phyloP scores from a whole-genome alignment of 2,113 vertebrate genomes.

The Butorides virescens region DNA sequence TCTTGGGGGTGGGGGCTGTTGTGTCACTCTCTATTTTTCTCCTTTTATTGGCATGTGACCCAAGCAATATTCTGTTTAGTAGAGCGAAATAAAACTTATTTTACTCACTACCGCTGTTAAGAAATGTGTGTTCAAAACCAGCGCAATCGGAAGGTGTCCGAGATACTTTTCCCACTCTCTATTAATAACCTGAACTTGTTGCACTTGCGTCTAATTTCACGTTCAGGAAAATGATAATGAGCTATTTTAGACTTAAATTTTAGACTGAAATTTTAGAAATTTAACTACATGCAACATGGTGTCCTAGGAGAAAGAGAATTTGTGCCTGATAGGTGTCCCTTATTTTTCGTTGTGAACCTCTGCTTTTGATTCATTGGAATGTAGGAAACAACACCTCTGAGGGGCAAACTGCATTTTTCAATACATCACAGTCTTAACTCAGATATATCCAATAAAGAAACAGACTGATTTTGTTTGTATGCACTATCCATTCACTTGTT shows the following conservation, averaged over 20 bases:
- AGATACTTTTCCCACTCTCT: slow-evolving; percentile 11
- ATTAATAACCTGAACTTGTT: slow-evolving; percentile 71
- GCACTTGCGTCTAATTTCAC: slow-evolving; percentile 29
- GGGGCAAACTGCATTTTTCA: slow-evolving; percentile 42
- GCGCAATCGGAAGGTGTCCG: not conserved
- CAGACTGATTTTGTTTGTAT: slow-evolving; percentile 36
- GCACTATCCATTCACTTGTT: slow-evolving; percentile 23
- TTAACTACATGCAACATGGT: not conserved
- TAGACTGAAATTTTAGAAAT: not conserved
- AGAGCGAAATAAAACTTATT: slow-evolving; percentile 49
- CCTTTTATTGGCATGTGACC: slow-evolving; percentile 69
- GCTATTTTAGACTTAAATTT: not conserved
- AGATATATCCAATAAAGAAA: slow-evolving; percentile 26
- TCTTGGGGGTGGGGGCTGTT: slow-evolving; percentile 61
- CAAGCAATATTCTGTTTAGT: slow-evolving; percentile 64
- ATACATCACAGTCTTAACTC: not conserved
- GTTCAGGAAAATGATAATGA: not conserved
- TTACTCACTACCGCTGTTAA: not conserved
- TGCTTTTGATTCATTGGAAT: not conserved
- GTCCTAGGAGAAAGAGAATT: not conserved
- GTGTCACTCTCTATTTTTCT: slow-evolving; percentile 38
- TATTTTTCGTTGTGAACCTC: not conserved
- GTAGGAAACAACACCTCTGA: not conserved
- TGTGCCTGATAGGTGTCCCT: not conserved
- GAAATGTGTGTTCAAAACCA: not conserved